Conservation (phyloP, 1,140 invertebrate genomes). For the Camponotus vicinus region DNA sequence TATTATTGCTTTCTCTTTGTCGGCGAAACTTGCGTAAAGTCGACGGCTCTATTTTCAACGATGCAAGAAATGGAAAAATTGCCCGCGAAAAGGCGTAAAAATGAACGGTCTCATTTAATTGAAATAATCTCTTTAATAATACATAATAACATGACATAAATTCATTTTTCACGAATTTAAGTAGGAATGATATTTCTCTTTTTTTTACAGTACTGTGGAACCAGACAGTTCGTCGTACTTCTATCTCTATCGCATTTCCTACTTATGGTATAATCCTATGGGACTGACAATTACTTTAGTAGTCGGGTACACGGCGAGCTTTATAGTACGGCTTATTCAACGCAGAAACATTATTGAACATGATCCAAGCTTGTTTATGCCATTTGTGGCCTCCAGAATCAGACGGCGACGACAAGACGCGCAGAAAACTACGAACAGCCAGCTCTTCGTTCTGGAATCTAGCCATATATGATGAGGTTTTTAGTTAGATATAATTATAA, state of each 20-base stretch:
- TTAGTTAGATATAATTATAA: not conserved
- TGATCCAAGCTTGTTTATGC: constrained; percentile 90
- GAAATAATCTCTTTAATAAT: not conserved
- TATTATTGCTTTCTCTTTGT: constrained; percentile 63
- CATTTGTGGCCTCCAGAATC: constrained; percentile 87
- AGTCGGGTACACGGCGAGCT: constrained; percentile 88
- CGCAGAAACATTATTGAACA: constrained; percentile 74
- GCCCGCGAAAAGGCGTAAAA: not conserved
- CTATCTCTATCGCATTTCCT: constrained; percentile 88
- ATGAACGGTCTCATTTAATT: constrained; percentile 11
- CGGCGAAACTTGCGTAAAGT: constrained; percentile 25
- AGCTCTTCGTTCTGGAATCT: constrained; percentile 75
- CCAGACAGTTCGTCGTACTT: constrained; percentile 72
- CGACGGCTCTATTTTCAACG: constrained; percentile 35
- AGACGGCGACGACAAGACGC: constrained; percentile 73
- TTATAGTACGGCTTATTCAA: constrained; percentile 77
- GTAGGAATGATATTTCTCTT: not conserved
- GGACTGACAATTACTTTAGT: constrained; percentile 89
- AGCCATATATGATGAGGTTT: constrained; percentile 4
- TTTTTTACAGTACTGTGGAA: constrained; percentile 58
- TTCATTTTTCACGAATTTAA: not conserved
- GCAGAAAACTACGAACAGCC: constrained; percentile 73
- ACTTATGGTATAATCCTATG: constrained; percentile 90
- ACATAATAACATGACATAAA: constrained; percentile 13
- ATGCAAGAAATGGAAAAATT: constrained; percentile 1